These are phyloP conservation scores for Petroica traversi DNA, from an alignment of 2,113 vertebrate species.

Conservation along the genomic window DNA sequence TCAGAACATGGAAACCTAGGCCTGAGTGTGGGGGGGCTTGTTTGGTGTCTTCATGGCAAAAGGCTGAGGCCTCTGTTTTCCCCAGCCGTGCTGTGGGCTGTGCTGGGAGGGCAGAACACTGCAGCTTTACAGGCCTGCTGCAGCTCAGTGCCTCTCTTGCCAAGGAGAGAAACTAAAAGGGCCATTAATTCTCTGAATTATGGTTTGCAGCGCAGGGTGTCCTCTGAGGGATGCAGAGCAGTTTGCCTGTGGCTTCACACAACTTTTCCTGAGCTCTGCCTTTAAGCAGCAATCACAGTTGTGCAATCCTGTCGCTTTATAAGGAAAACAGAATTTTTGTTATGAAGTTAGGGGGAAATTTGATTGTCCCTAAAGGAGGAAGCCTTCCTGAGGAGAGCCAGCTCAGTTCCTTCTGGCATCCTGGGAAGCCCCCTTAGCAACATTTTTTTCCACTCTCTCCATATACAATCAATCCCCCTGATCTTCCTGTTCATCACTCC, in stretches of 20 bases:
- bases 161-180: not conserved
- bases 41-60: not conserved
- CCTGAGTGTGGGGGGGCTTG: fast-evolving
- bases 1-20: not conserved
- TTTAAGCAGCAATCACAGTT: not conserved
- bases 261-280: not conserved
- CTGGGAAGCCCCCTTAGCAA: not conserved
- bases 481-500: not conserved
- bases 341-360: not conserved
- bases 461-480: fast-evolving
- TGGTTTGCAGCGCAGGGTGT: not conserved
- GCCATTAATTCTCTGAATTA: not conserved
- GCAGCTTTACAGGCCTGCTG: not conserved
- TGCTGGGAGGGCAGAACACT: not conserved
- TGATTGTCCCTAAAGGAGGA: not conserved
- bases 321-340: not conserved
- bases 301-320: not conserved
- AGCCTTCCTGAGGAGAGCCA: not conserved
- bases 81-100: fast-evolving
- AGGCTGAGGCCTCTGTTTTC: not conserved
- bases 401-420: not conserved
- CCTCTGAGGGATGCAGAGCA: not conserved
- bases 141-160: not conserved
- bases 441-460: not conserved
- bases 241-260: not conserved